Evolutionary conservation across 2,888 invertebrate species (phyloP), one percentile per base, ranked within the genome.

Genomic region (Ichneumoninae sp.): DNA sequence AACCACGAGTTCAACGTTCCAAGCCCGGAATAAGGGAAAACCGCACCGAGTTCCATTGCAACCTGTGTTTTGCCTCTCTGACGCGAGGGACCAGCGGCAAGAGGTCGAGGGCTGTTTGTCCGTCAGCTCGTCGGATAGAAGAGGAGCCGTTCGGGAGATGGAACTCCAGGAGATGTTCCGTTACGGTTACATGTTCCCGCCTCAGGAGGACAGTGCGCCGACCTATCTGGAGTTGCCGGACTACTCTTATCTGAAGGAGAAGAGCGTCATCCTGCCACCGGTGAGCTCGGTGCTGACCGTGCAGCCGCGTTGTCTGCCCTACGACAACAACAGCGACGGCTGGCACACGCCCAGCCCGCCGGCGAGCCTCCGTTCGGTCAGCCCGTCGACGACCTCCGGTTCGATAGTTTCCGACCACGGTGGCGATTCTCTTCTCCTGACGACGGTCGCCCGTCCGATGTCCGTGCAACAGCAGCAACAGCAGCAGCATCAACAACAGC

Each of bases 291-390:
- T 89, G 30, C 78, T 91, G 54, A 87, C 88, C 13, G 78, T 85
- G 36, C 87, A 86, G 69, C 86, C 88, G 0, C 86, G 81, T 60
- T 87, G 87, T 60, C 63, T 83, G 1, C 16, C 78, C 6, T 91
- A 91, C 57, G 92, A 92, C 44, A 90, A 90, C 82, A 91, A 92
- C 84, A 93, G 93, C 88, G 93, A 94, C 86, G 93, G 93, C 6
- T 94, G 93, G 93, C 92, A 94, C 81, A 93, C 93, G 1, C 93
- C 93, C 1, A 93, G 93, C 83, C 93, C 93, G 0, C 90, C 93
- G 0, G 91, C 92, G 0, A 93, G 93, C 83, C 76, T 93, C 7
- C 87, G 93, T 22, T 93, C 93, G 0, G 89, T 93, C 19, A 93
- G 93, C 78, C 93, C 93, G 0, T 89, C 92, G 3, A 91, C 90